Evolutionary conservation across 2,113 vertebrate genomes (phyloP).

Genomic region (Esox niger): DNA sequence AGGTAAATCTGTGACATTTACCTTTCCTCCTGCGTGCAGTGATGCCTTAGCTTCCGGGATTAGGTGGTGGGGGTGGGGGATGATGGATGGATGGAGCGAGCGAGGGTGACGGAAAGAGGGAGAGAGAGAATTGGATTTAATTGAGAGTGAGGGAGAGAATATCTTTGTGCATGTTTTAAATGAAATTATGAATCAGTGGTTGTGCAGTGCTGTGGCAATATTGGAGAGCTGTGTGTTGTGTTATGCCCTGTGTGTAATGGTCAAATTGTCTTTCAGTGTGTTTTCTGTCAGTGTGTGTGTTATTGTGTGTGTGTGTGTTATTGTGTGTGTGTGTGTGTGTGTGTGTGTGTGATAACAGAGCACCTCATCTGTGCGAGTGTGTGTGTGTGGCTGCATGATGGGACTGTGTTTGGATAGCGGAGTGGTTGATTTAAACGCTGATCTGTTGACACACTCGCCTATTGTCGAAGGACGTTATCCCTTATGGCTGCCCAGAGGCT

Average conservation of each 20-base stretch:
- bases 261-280: no score
- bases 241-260: slow-evolving; percentile 33
- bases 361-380: slow-evolving; percentile 21
- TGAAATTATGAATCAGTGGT: slow-evolving; percentile 28
- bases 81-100: slow-evolving; percentile 39
- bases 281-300: slow-evolving; percentile 16
- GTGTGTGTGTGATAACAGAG: neutral
- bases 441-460: slow-evolving; percentile 58
- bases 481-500: slow-evolving; percentile 49
- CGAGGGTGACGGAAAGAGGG: slow-evolving; percentile 9
- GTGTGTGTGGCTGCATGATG: slow-evolving; percentile 28
- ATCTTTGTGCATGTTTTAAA: slow-evolving; percentile 13
- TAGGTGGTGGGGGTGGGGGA: slow-evolving; percentile 57
- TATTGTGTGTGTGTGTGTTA: slow-evolving; percentile 18
- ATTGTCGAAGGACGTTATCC: slow-evolving; percentile 73
- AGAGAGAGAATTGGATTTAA: no score
- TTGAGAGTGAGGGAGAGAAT: slow-evolving; percentile 13
- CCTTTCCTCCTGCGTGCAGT: slow-evolving; percentile 47
- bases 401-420: slow-evolving; percentile 39
- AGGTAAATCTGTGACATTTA: slow-evolving; percentile 69
- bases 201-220: slow-evolving; percentile 46
- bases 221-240: slow-evolving; percentile 37
- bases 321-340: slow-evolving; percentile 19
- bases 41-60: slow-evolving; percentile 61
- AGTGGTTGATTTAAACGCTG: slow-evolving; percentile 45